Conservation (phyloP, 2,113 vertebrate genomes). For the Myocastor coypus region DNA sequence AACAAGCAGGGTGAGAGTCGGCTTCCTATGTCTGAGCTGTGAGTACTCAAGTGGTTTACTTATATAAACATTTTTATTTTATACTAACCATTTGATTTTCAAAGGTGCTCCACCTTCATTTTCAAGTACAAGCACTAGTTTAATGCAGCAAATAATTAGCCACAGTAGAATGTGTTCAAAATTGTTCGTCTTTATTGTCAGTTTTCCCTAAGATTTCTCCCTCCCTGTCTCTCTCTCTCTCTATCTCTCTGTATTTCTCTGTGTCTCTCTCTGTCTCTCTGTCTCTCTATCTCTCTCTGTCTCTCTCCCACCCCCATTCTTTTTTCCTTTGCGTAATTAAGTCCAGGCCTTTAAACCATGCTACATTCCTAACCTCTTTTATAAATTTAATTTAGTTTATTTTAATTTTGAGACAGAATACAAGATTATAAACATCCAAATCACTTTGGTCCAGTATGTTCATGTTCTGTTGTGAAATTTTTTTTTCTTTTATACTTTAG, state of each 20-base stretch:
- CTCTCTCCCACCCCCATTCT: too few species aligned
- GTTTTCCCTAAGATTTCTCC: background rate
- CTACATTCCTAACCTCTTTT: background rate
- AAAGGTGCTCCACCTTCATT: background rate
- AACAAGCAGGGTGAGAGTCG: background rate
- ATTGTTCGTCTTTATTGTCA: slow-evolving; percentile 1
- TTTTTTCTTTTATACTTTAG: too few species aligned
- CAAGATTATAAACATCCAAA: background rate
- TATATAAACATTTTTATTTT: background rate
- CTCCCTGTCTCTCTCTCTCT: too few species aligned
- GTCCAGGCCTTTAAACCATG: background rate
- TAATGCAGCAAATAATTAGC: background rate
- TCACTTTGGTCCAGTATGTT: background rate
- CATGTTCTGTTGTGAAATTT: too few species aligned
- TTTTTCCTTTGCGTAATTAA: too few species aligned
- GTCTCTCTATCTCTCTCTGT: background rate
- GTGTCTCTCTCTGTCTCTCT: too few species aligned
- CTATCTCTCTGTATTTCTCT: too few species aligned
- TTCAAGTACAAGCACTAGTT: background rate
- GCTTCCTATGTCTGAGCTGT: background rate
- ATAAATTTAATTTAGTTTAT: background rate
- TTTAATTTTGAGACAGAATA: background rate
- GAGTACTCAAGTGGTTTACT: background rate
- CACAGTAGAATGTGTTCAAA: background rate
- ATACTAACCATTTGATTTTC: background rate